Evolutionary conservation across 2,888 invertebrate species (phyloP), one percentile per base, ranked within the genome.

Genomic region (Pimpla rufipes): DNA sequence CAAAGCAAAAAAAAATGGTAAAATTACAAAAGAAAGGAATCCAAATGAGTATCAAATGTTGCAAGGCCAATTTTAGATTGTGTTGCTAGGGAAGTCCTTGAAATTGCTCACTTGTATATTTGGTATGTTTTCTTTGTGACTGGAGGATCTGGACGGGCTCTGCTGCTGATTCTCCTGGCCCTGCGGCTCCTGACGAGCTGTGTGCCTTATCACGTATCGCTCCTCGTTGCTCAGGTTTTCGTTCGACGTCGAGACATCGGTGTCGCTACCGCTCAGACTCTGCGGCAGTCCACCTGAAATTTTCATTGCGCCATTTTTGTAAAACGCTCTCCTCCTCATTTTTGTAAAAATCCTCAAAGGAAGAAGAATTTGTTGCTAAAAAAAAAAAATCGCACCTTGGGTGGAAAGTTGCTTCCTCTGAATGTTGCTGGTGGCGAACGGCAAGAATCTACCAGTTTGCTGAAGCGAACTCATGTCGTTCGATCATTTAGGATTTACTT

Each of bases 181-280:
- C 93, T 98, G 98, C 0, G 98, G 98, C 92, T 98, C 98, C 90
- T 98, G 98, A 47, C 98, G 94, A 6, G 97, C 96, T 0, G 96
- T 97, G 90, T 97, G 97, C 86, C 96, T 94, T 84, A 97, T 96
- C 62, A 97, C 97, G 94, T 97, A 97, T 87, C 97, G 95, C 92
- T 97, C 97, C 93, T 97, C 97, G 89, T 97, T 95, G 45, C 97
- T 97, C 85, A 98, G 94, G 93, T 98, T 98, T 93, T 98, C 98
- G 88, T 97, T 97, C 16, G 98, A 98, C 3, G 98, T 98, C 13
- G 97, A 98, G 79, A 97, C 96, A 94, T 98, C 98, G 5, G 98
- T 97, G 94, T 98, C 98, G 92, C 97, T 97, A 47, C 97, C 97
- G 88, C 97, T 97, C 87, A 97, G 94, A 93, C 97, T 97, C 94